Base-by-base conservation (phyloP, 1,140 invertebrate genomes). In the Euborellia annulipes region DNA sequence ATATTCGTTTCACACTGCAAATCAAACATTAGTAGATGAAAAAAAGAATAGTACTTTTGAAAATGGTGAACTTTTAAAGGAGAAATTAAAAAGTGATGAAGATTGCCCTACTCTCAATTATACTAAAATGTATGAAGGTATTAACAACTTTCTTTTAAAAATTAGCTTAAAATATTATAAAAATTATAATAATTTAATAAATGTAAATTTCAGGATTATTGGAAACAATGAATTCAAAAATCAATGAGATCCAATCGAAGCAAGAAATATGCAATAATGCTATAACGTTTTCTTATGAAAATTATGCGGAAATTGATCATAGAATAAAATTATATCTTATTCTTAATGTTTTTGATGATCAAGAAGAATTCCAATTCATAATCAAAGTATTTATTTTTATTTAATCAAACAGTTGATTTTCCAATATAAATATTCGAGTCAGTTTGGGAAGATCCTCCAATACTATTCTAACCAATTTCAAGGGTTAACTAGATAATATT, bases 281-380 rank as follows among this genome's bases (percentile, higher is more conserved):
- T 2, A 38, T 36, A 16, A 36, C 19, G 11, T 75, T 72, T 47
- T 73, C 70, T n/a, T 74, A 68, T 44, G 62, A 50, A 11, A 62
- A 74, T 50, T 73, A 71, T 23, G 61, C 58, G 38, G 63, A 64
- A 46, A 57, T 74, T 13, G 73, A 75, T 61, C 70, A 72, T 47
- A 64, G 73, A 43, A 57, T 75, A 14, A 75, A 74, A 52, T 54
- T 72, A 2, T 68, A 70, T 55, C 63, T 75, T 27, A 68, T 70
- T 54, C 58, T 71, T 34, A 62, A 62, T 42, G 60, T 72, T 14
- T 40, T 41, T 20, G 36, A 41, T 2, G 45, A 47, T 14, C 20
- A 36, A 22, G 72, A 75, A 59, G 65, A 71, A 43, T 60, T 74
- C 6, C 61, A 68, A 39, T 60, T 72, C 55, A 51, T 75, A 36